phyloP scores from a whole-genome alignment of 1,140 invertebrate genomes.

The Ruditapes philippinarum region DNA sequence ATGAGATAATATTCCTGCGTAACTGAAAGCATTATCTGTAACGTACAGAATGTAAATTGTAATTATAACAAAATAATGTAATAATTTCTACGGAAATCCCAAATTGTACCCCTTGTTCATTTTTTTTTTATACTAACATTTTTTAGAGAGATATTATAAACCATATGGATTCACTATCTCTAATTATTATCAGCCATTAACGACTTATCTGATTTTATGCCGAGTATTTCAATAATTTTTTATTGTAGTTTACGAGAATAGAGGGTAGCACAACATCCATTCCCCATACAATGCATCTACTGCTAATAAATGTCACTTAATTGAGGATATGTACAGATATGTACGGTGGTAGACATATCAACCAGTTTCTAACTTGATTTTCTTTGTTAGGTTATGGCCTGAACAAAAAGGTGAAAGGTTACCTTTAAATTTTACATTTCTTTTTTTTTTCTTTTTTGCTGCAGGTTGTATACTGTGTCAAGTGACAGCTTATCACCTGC shows the following conservation, averaged over 20 bases:
- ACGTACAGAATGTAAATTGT: no score
- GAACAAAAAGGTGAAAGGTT: not conserved
- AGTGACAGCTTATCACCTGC: no score
- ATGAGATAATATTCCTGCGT: no score
- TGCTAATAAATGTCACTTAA: constrained; percentile 42
- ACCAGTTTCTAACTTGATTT: not conserved
- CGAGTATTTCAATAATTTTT: constrained; percentile 17
- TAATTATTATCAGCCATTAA: constrained; percentile 61
- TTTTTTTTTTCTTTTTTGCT: not conserved
- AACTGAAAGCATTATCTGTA: no score
- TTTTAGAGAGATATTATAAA: constrained; percentile 39
- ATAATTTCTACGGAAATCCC: not conserved
- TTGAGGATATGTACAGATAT: constrained; percentile 38
- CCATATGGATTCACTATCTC: constrained; percentile 20
- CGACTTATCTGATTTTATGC: constrained; percentile 54
- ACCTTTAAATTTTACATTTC: not conserved
- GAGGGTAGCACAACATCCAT: not conserved
- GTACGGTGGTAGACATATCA: not conserved
- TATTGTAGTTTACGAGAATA: constrained; percentile 54
- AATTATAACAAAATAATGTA: no score
- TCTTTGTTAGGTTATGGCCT: not conserved
- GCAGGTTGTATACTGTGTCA: no score
- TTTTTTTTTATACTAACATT: constrained; percentile 15
- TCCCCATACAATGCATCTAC: not conserved
- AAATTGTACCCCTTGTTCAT: not conserved